Conservation (phyloP, 2,888 invertebrate species). For the Limnephilus rhombicus region DNA sequence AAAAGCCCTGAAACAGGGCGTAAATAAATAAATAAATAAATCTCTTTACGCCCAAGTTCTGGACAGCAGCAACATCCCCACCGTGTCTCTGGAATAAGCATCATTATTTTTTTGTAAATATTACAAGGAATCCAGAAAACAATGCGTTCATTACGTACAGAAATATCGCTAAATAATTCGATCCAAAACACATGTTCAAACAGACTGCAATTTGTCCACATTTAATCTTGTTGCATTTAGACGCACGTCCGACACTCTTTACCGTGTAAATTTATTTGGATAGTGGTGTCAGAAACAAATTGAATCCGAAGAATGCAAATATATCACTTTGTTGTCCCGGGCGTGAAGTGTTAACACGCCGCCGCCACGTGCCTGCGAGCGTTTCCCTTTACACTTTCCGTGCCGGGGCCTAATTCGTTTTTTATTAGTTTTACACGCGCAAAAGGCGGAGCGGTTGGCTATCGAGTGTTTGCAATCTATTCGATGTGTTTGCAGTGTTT, state of each 20-base stretch:
- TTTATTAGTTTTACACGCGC: conserved; percentile 38
- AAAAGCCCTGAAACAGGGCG: no score
- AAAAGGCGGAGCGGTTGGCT: conserved; percentile 9
- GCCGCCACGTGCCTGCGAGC: conserved; percentile 58
- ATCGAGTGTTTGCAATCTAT: conserved; percentile 14
- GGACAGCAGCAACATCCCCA: no score
- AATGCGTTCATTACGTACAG: not conserved
- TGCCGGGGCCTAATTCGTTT: conserved; percentile 51
- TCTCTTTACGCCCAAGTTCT: no score
- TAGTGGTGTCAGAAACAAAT: conserved; percentile 41
- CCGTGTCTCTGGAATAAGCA: no score
- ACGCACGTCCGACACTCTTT: not conserved
- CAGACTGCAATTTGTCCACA: not conserved
- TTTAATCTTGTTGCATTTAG: not conserved
- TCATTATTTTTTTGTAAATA: no score
- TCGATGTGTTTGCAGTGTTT: conserved; percentile 12
- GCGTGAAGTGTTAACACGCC: conserved; percentile 62
- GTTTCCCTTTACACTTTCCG: conserved; percentile 53
- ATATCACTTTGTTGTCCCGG: conserved; percentile 20
- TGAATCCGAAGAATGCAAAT: conserved; percentile 41
- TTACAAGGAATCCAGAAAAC: no score
- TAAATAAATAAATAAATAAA: no score
- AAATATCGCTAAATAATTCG: not conserved
- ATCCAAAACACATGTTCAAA: not conserved
- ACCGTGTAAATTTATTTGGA: conserved; percentile 31